Conservation (phyloP, 2,797 vertebrate species). For the Sciaenops ocellatus region DNA sequence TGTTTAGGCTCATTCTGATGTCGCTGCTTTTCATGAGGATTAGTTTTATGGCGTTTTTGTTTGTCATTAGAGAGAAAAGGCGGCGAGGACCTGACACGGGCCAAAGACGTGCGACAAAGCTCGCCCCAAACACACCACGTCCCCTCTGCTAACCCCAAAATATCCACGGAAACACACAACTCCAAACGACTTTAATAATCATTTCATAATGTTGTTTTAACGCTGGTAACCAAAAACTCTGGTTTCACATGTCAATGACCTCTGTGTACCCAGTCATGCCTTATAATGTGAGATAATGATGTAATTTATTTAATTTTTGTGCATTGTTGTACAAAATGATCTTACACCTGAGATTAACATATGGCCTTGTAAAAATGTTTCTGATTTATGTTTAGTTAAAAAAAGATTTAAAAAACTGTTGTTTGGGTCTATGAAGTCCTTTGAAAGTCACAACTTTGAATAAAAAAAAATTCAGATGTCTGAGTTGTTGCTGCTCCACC, state of each 20-base stretch:
- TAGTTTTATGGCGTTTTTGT: constrained; percentile 62
- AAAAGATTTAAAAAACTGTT: no score
- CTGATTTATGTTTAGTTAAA: background rate
- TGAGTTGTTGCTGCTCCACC: no score
- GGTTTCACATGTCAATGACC: constrained; percentile 10
- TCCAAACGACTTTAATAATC: background rate
- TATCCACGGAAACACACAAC: constrained; percentile 1
- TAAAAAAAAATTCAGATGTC: no score
- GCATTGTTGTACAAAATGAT: background rate
- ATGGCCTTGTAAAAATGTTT: background rate
- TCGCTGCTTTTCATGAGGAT: constrained; percentile 56
- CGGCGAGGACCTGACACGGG: constrained; percentile 18
- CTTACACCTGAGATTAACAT: background rate
- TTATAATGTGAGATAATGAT: background rate
- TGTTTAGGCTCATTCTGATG: constrained; percentile 57
- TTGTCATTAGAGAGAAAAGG: constrained; percentile 42
- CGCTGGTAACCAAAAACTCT: background rate
- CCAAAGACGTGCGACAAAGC: constrained; percentile 35
- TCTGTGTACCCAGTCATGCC: background rate
- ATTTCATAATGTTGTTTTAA: constrained; percentile 7
- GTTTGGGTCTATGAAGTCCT: no score
- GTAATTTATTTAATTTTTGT: background rate
- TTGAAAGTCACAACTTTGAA: no score
- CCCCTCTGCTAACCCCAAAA: constrained; percentile 6
- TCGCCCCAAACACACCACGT: background rate